Evolutionary conservation across 1,140 invertebrate genomes (phyloP).

Genomic region (Hirudo medicinalis): DNA sequence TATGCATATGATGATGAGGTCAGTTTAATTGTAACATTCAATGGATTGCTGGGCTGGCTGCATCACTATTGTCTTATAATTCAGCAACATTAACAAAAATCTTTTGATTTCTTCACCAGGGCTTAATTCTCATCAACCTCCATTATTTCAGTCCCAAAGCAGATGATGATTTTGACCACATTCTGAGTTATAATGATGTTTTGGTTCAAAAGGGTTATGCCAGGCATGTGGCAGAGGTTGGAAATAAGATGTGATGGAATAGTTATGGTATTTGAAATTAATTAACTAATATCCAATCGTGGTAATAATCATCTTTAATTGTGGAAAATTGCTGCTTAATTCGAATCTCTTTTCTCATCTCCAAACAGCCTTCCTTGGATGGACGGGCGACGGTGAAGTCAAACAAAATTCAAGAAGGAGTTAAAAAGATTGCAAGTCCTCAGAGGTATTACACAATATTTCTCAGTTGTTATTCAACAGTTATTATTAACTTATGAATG

Average conservation of each 20-base stretch:
- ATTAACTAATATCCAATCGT: background rate
- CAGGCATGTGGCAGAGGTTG: background rate
- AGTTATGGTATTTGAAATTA: background rate
- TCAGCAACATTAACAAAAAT: background rate
- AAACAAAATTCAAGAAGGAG: background rate
- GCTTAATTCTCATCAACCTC: background rate
- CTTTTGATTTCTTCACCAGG: background rate
- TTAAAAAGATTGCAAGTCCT: too few relatives aligned
- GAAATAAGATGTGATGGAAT: background rate
- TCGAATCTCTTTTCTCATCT: background rate
- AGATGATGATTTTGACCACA: background rate
- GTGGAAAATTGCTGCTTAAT: background rate
- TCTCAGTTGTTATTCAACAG: too few relatives aligned
- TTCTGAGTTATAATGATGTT: background rate
- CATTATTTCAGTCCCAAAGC: background rate
- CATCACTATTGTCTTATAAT: background rate
- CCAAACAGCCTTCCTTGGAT: too few relatives aligned
- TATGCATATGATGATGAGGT: background rate
- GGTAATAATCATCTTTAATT: background rate
- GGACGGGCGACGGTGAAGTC: background rate
- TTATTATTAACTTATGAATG: too few relatives aligned
- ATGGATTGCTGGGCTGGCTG: background rate
- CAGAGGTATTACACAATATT: too few relatives aligned
- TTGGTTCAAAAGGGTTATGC: conserved; percentile 7
- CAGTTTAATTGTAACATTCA: background rate